A percentile compares a stretch with the other conserved stretches of the same genome.
Evolutionary conservation across 1,140 invertebrate species (phyloP).

Genomic region (Trypoxylus dichotomus): DNA sequence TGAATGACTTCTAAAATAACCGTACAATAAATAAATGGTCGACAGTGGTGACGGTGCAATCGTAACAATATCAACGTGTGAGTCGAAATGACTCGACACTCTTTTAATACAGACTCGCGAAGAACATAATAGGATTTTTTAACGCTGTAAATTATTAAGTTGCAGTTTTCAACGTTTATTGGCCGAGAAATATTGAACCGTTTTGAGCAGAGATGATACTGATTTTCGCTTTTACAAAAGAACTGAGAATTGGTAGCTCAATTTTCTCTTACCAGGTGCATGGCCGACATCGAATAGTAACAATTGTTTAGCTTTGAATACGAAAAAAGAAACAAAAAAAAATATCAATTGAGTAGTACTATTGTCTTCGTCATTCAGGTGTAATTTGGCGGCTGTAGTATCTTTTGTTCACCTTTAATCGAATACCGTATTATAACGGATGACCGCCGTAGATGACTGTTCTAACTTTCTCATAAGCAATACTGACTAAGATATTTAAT

Average conservation of each 20-base stretch:
- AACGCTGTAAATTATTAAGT: constrained; percentile 35
- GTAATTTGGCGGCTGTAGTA: constrained; percentile 36
- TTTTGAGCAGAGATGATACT: neutral
- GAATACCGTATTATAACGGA: constrained; percentile 7
- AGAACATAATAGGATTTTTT: constrained; percentile 39
- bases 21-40: constrained; percentile 34
- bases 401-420: constrained; percentile 36
- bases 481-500: neutral
- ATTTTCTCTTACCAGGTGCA: constrained; percentile 9
- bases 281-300: neutral
- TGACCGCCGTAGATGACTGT: neutral
- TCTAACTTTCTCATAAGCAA: neutral
- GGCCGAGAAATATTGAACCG: constrained; percentile 28
- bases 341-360: constrained; percentile 13
- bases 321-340: neutral
- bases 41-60: constrained; percentile 38
- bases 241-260: constrained; percentile 8
- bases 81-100: constrained; percentile 37
- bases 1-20: constrained; percentile 30
- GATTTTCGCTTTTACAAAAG: constrained; percentile 7
- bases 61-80: constrained; percentile 42
- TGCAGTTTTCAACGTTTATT: constrained; percentile 34
- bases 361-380: constrained; percentile 36
- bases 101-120: constrained; percentile 31
- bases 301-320: neutral